phyloP scores from a whole-genome alignment of 2,888 invertebrate genomes.

The Drosophila barbarae region DNA sequence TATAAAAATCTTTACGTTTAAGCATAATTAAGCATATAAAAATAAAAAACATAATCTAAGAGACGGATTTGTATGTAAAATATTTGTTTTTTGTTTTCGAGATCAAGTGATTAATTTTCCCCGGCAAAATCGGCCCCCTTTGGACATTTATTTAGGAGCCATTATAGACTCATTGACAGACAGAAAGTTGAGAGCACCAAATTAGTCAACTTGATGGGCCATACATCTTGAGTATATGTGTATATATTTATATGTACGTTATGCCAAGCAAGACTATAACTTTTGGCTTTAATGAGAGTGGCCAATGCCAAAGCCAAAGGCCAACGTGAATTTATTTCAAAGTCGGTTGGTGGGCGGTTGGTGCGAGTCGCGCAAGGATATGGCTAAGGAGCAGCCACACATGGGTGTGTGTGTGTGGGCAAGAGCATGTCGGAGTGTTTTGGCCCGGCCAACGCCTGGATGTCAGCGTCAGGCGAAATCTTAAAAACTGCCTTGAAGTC shows the following conservation, averaged over 20 bases:
- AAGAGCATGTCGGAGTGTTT: slow-evolving; percentile 13
- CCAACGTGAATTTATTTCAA: slow-evolving; percentile 63
- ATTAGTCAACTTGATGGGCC: slow-evolving; percentile 46
- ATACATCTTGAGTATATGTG: slow-evolving; percentile 10
- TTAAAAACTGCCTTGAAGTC: slow-evolving; percentile 60
- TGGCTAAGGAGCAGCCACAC: slow-evolving; percentile 21
- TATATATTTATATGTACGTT: slow-evolving; percentile 4
- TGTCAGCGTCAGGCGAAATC: slow-evolving; percentile 49
- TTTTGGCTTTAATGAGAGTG: slow-evolving; percentile 54
- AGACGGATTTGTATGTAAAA: neutral
- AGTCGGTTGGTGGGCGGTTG: slow-evolving; percentile 52
- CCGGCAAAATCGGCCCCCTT: neutral
- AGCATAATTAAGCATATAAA: neutral
- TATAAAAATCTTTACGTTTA: neutral
- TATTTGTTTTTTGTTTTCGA: neutral
- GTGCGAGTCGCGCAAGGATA: slow-evolving; percentile 31
- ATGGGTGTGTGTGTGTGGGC: slow-evolving; percentile 28
- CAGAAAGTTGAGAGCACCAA: slow-evolving; percentile 38
- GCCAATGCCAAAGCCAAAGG: slow-evolving; percentile 66
- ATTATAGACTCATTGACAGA: slow-evolving; percentile 46
- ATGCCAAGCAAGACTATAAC: slow-evolving; percentile 50
- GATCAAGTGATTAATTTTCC: neutral
- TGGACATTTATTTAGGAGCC: slow-evolving; percentile 12
- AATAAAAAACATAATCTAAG: neutral
- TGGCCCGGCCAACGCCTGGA: slow-evolving; percentile 49